These are phyloP conservation scores for Rhinella marina DNA, from an alignment of 2,797 vertebrate genomes.

Conservation along the genomic window DNA sequence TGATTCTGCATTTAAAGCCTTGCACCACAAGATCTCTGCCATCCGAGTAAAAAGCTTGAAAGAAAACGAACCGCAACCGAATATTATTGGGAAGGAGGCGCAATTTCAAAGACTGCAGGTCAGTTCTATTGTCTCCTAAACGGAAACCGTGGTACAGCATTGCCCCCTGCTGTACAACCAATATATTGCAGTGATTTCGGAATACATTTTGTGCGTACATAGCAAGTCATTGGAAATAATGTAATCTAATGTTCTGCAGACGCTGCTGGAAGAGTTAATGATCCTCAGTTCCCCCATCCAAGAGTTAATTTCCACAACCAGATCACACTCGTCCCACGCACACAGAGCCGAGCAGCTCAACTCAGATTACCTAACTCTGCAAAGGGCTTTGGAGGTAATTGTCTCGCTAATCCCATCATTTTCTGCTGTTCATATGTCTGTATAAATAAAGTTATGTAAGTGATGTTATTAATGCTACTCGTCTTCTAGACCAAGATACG, in stretches of 20 bases:
- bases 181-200: not conserved
- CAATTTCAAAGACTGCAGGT: constrained; percentile 85
- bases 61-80: constrained; percentile 75
- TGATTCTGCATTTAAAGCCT: constrained; percentile 72
- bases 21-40: constrained; percentile 74
- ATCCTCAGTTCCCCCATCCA: constrained; percentile 79
- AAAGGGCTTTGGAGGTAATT: constrained; percentile 80
- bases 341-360: constrained; percentile 79
- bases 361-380: constrained; percentile 76
- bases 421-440: not conserved
- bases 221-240: not conserved
- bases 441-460: not conserved
- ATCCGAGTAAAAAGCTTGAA: constrained; percentile 74
- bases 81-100: constrained; percentile 87
- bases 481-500: constrained; percentile 64
- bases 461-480: not conserved
- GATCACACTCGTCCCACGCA: constrained; percentile 75
- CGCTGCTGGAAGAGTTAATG: constrained; percentile 84
- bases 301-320: constrained; percentile 78
- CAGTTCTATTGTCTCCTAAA: constrained; percentile 28
- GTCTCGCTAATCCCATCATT: not conserved
- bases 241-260: constrained; percentile 67
- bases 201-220: not conserved
- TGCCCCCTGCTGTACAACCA: not conserved
- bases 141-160: not conserved